Percentiles rank a stretch among this genome's conserved stretches.
Evolutionary conservation across 2,797 vertebrate species (phyloP).

Genomic region (Tamandua tetradactyla): DNA sequence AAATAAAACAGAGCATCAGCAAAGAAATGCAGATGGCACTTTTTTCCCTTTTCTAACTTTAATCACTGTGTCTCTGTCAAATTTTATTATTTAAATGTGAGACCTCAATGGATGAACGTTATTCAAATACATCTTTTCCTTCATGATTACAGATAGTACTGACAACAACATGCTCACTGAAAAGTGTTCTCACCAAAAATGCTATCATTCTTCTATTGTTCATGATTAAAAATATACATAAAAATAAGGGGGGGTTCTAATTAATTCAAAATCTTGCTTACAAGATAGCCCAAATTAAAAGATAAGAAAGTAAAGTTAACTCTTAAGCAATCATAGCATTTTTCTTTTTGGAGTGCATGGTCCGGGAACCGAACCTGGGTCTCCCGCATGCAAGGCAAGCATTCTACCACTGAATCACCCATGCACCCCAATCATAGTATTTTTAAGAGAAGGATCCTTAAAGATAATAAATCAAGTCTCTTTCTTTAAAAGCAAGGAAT

Average conservation of each 20-base stretch:
- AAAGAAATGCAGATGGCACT: neutral
- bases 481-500: conserved; percentile 19
- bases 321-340: conserved; percentile 12
- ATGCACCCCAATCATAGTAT: neutral
- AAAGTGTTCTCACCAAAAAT: neutral
- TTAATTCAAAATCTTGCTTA: conserved; percentile 10
- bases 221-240: conserved; percentile 14
- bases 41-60: neutral
- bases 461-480: conserved; percentile 25
- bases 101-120: conserved; percentile 5
- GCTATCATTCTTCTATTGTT: neutral
- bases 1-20: conserved; percentile 35
- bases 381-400: too few species aligned
- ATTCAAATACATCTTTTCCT: neutral
- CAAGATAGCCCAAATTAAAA: conserved; percentile 12
- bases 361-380: too few species aligned
- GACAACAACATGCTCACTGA: neutral
- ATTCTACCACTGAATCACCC: too few species aligned
- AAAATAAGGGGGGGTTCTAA: neutral
- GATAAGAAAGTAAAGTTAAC: conserved; percentile 21
- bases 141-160: neutral
- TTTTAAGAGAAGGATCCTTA: neutral
- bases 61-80: conserved; percentile 45
- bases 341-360: too few species aligned
- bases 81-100: conserved; percentile 15